Evolutionary conservation across 2,113 vertebrate species (phyloP), one percentile per base, ranked within the genome.

Genomic region (Macaca nemestrina): DNA sequence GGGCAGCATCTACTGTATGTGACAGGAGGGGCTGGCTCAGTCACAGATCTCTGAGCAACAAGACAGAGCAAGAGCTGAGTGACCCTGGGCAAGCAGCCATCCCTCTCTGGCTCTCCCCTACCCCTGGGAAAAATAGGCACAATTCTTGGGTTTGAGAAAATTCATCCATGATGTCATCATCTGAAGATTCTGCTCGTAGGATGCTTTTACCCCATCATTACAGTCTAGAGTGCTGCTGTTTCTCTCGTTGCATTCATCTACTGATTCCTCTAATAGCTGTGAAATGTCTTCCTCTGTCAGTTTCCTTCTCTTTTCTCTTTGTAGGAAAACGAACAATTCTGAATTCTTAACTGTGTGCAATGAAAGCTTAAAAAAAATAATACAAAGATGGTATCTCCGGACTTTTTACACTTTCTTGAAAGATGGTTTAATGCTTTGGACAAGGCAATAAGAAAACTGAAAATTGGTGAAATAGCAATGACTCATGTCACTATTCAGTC

Each of bases 261-360:
- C 38, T 38, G 35, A 30, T 68, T 35, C 40, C 45, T 86, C 70
- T 16, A 61, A 55, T 55, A 59, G 73, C 20, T 35, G 20, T 22
- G 72, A 79, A 80, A 55, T 64, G 30, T 48, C 61, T 73, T 64
- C 50, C 48, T 86, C 67, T 40, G 48, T 59, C 13, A 45, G 17
- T 40, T n/a, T 78, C 88, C 91, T 73, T 89, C 55, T 93, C 64
- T 78, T 82, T 81, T 87, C 20, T 78, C 25, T 90, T 45, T 61
- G 61, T 50, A 80, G 52, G 38, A 96, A 94, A 94, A 73, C 59
- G 52, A 94, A 83, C 95, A 43, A 20, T 64, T 90, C 45, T 90
- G 50, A 79, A 84, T 70, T 96, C n/a, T 83, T 38, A 72, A 67
- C 50, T 90, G 22, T 45, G 18, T 79, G 30, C 64, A 90, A 67